These are phyloP conservation scores for Pipistrellus nathusii DNA, from an alignment of 2,797 vertebrate genomes.

Conservation along the genomic window DNA sequence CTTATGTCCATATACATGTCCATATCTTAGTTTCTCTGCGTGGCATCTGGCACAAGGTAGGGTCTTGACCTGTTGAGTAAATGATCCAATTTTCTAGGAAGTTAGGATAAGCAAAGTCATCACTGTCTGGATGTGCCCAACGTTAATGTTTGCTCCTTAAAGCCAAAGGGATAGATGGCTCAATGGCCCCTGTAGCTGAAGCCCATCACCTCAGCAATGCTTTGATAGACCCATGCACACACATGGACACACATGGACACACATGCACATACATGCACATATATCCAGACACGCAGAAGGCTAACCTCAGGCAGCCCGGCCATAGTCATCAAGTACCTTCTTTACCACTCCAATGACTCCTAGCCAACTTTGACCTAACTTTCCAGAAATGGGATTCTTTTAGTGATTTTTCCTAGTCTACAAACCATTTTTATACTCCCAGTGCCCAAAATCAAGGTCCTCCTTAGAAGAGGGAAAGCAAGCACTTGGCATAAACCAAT, in stretches of 20 bases:
- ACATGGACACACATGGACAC: no score
- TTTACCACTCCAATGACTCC: not conserved
- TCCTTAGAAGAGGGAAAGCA: not conserved
- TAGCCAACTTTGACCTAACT: no score
- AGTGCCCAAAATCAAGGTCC: not conserved
- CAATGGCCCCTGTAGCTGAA: not conserved
- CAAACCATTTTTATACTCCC: not conserved
- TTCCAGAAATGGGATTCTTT: not conserved
- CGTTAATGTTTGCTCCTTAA: not conserved
- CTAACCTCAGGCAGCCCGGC: not conserved
- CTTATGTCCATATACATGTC: not conserved
- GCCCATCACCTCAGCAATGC: not conserved
- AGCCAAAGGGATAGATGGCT: not conserved
- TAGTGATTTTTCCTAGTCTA: not conserved
- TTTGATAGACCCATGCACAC: not conserved
- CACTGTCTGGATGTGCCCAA: not conserved
- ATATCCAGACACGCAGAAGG: fast-evolving
- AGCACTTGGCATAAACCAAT: not conserved
- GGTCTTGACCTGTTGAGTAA: not conserved
- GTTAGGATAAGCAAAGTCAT: not conserved
- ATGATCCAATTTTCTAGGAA: not conserved
- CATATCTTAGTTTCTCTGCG: not conserved
- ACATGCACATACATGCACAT: fast-evolving
- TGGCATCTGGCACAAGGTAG: not conserved
- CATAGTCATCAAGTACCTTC: not conserved